Percentiles rank a stretch among this genome's conserved stretches.
phyloP scores from a whole-genome alignment of 92 coral and sea anemone species.

The Umimayanthus chanpuru region DNA sequence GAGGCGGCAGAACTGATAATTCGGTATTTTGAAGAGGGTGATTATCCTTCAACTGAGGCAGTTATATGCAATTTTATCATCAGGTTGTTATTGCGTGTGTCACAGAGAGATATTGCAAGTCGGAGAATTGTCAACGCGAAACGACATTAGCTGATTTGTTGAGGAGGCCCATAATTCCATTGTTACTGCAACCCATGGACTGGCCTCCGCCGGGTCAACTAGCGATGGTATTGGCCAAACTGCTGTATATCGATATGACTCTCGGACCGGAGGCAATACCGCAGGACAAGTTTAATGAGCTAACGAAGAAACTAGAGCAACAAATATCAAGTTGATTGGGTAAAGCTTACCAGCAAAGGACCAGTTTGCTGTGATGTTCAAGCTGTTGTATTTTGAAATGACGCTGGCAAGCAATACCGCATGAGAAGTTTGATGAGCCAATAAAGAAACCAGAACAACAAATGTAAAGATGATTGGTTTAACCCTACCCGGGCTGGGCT shows the following conservation, averaged over 20 bases:
- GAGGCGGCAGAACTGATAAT: too few species aligned
- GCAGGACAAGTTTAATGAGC: constrained; percentile 8
- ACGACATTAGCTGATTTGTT: constrained; percentile 81
- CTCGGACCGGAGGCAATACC: constrained; percentile 24
- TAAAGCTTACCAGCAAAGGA: background rate
- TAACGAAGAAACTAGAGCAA: constrained; percentile 22
- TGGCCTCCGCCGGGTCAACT: constrained; percentile 97
- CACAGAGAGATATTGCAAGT: constrained; percentile 73
- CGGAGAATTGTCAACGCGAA: constrained; percentile 93
- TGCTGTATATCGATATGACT: constrained; percentile 78
- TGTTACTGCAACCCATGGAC: constrained; percentile 70
- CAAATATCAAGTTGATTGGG: constrained; percentile 21
- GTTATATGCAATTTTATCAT: background rate
- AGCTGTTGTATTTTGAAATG: background rate
- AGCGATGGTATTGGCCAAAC: constrained; percentile 78
- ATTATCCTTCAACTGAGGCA: background rate
- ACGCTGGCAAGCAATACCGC: background rate
- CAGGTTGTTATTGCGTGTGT: constrained; percentile 86
- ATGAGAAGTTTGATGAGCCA: background rate
- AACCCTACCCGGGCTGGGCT: too few species aligned
- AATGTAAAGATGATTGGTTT: background rate
- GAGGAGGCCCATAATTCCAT: constrained; percentile 82
- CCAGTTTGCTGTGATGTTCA: too few species aligned
- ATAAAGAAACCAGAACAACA: constrained; percentile 18
- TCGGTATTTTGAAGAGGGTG: too few species aligned